Evolutionary conservation across 2,797 vertebrate genomes (phyloP).

Genomic region (Sebastes matsubarae): DNA sequence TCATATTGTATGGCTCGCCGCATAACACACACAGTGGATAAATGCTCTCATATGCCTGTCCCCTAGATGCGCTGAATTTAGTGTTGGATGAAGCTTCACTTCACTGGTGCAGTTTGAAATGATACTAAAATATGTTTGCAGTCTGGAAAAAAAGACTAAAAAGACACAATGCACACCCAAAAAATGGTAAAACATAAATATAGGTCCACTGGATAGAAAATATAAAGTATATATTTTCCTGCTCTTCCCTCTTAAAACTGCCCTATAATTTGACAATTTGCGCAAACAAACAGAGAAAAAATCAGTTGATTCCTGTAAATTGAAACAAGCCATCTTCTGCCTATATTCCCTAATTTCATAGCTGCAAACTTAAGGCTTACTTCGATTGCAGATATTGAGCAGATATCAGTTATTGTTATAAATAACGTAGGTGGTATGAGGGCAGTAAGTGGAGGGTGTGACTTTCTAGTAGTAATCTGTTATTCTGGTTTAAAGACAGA

Average conservation of each 20-base stretch:
- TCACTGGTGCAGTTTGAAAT: not conserved
- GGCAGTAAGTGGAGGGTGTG: not conserved
- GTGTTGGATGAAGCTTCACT: not conserved
- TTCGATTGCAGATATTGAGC: not conserved
- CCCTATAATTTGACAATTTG: not conserved
- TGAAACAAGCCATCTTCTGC: not conserved
- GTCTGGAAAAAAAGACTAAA: not conserved
- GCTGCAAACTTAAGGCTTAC: not conserved
- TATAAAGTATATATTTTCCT: not conserved
- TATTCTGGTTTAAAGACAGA: slow-evolving; percentile 62
- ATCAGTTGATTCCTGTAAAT: not conserved
- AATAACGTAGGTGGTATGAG: not conserved
- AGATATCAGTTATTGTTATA: slow-evolving; percentile 12
- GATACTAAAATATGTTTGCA: not conserved
- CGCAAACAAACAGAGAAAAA: not conserved
- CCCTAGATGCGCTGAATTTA: not conserved
- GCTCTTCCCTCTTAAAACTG: not conserved
- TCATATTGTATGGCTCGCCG: not conserved
- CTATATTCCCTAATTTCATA: not conserved
- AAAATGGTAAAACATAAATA: not conserved
- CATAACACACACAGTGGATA: slow-evolving; percentile 7
- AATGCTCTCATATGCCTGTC: not conserved
- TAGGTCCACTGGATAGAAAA: not conserved
- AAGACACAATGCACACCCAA: not conserved
- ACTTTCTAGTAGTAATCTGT: slow-evolving; percentile 47